Evolutionary conservation across 2,797 vertebrate species (phyloP).

Genomic region (Calcarius lapponicus): DNA sequence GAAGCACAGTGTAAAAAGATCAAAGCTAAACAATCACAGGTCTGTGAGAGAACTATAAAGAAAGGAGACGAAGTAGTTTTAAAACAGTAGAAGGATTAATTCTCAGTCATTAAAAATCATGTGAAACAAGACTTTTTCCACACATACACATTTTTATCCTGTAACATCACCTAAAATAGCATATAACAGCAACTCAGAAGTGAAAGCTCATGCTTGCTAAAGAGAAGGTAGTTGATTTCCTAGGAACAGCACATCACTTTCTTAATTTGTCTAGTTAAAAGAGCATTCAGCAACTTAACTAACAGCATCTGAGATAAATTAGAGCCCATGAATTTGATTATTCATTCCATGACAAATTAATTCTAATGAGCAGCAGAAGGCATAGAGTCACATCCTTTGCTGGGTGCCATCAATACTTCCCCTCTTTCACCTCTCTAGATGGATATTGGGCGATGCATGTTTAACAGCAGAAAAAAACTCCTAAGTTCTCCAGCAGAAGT

Average conservation of each 20-base stretch:
- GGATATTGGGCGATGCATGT: neutral
- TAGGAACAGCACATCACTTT: neutral
- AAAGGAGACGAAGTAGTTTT: neutral
- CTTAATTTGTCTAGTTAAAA: conserved; percentile 16
- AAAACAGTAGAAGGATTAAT: conserved; percentile 20
- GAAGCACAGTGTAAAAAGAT: conserved; percentile 34
- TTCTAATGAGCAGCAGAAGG: neutral
- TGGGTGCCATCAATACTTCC: neutral
- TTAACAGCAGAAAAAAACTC: neutral
- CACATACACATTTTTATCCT: neutral
- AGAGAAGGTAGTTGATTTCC: neutral
- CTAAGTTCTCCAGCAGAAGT: neutral
- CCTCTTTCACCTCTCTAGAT: neutral
- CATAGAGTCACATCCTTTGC: neutral
- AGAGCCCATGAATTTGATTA: neutral
- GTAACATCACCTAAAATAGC: neutral
- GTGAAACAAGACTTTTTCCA: neutral
- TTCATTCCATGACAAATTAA: neutral
- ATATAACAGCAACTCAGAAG: neutral
- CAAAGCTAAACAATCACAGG: conserved; percentile 43
- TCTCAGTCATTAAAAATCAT: neutral
- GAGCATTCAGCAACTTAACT: conserved; percentile 7
- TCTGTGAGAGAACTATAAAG: neutral
- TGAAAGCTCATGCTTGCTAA: neutral
- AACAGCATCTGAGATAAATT: neutral